These are phyloP conservation scores for Neomorphus geoffroyi DNA, from an alignment of 2,797 vertebrate species.

Conservation along the genomic window DNA sequence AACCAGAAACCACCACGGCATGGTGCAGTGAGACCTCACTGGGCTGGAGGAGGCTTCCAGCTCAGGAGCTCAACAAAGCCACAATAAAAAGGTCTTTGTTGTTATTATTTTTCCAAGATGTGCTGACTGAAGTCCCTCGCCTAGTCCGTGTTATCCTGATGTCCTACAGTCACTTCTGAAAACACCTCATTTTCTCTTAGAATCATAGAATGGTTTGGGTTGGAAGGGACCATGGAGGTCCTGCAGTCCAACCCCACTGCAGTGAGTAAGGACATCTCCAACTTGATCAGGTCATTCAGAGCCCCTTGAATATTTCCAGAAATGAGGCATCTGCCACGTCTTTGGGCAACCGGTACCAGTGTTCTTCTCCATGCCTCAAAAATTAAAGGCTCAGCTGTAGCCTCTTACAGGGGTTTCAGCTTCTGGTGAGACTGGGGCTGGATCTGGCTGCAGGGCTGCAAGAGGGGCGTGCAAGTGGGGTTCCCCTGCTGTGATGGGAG, in stretches of 20 bases:
- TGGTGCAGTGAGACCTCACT: not conserved
- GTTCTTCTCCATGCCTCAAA: not conserved
- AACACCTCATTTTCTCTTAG: accelerated
- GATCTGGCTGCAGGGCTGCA: not conserved
- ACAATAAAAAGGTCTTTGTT: accelerated
- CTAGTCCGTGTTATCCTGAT: not conserved
- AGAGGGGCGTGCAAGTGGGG: not conserved
- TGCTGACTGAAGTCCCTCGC: not conserved
- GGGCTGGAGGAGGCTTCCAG: not conserved
- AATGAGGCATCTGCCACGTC: no score
- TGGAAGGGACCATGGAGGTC: no score
- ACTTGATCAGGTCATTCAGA: no score
- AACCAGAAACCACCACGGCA: not conserved
- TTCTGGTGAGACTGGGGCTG: not conserved
- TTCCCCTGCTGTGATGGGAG: not conserved
- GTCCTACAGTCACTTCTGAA: not conserved
- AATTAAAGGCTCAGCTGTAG: accelerated
- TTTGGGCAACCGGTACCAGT: no score
- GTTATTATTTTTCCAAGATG: not conserved
- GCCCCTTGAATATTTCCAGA: no score
- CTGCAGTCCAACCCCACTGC: no score
- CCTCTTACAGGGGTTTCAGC: no score
- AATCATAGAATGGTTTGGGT: no score
- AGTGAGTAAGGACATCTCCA: no score
- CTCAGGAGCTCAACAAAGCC: accelerated